phyloP scores from a whole-genome alignment of 2,797 vertebrate species.

The Microctenopoma stevenorrisi region DNA sequence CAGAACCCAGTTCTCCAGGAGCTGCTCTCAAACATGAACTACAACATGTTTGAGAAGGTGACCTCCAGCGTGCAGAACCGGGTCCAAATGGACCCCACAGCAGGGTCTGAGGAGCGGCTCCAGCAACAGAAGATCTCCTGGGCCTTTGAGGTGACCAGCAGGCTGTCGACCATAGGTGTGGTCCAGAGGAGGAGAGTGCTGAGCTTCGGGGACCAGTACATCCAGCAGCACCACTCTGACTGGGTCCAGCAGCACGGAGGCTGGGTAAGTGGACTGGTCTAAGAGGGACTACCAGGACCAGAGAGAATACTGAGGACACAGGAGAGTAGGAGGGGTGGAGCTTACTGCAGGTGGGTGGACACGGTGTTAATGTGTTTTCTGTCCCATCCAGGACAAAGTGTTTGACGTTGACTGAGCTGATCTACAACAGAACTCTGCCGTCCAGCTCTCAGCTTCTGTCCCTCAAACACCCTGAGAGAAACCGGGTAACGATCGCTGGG shows the following conservation, averaged over 20 bases:
- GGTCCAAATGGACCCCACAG: not conserved
- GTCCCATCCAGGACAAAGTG: conserved; percentile 45
- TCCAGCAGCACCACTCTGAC: conserved; percentile 49
- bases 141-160: conserved; percentile 69
- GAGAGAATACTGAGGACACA: no score
- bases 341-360: not conserved
- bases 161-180: conserved; percentile 42
- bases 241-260: conserved; percentile 68
- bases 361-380: no score
- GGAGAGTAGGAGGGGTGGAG: no score
- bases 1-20: conserved; percentile 34
- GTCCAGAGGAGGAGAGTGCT: conserved; percentile 59
- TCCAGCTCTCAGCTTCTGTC: no score
- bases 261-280: conserved; percentile 57
- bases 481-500: no score
- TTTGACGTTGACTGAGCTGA: conserved; percentile 41
- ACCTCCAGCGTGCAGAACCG: conserved; percentile 33
- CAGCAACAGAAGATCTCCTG: conserved; percentile 56
- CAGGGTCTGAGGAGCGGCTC: not conserved
- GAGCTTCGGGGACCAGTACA: conserved; percentile 55
- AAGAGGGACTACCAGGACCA: no score
- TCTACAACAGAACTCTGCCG: not conserved
- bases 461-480: no score
- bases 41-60: conserved; percentile 54
- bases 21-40: conserved; percentile 45